These are phyloP conservation scores for Steinernema hermaphroditum DNA, from an alignment of 2,888 invertebrate species.

Conservation along the genomic window DNA sequence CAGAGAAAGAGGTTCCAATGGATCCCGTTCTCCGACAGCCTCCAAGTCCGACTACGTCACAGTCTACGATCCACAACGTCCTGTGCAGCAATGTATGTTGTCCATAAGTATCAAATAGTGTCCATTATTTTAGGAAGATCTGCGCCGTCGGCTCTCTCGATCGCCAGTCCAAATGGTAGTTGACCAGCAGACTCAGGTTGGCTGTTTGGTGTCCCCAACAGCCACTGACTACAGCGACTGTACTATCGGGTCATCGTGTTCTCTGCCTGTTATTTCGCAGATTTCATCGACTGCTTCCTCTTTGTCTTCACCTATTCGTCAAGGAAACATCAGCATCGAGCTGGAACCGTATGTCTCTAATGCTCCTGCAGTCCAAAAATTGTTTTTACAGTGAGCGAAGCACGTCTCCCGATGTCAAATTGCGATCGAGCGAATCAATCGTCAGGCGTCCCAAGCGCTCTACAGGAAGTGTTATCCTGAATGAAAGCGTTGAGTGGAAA, in stretches of 20 bases:
- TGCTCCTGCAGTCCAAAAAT: background rate
- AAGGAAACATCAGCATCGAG: constrained; percentile 17
- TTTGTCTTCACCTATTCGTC: constrained; percentile 26
- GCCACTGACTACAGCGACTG: constrained; percentile 39
- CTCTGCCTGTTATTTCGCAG: constrained; percentile 47
- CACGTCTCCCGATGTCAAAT: constrained; percentile 4
- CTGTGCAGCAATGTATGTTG: background rate
- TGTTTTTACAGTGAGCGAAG: constrained; percentile 17
- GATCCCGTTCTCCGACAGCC: background rate
- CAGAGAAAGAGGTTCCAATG: background rate
- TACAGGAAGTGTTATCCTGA: constrained; percentile 13
- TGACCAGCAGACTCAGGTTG: constrained; percentile 7
- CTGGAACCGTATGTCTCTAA: background rate
- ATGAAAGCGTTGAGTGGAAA: constrained; percentile 41
- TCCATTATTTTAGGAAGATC: background rate
- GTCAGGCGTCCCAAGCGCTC: background rate
- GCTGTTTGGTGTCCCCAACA: constrained; percentile 9
- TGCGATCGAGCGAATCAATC: constrained; percentile 13
- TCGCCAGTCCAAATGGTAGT: background rate
- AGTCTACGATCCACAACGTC: constrained; percentile 17
- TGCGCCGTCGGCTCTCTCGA: background rate
- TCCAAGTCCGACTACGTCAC: constrained; percentile 14
- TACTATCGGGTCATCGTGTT: constrained; percentile 48
- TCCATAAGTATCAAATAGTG: background rate
- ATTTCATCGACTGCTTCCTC: constrained; percentile 45